Evolutionary conservation across 2,113 vertebrate species (phyloP).

Genomic region (Cottus gobio): DNA sequence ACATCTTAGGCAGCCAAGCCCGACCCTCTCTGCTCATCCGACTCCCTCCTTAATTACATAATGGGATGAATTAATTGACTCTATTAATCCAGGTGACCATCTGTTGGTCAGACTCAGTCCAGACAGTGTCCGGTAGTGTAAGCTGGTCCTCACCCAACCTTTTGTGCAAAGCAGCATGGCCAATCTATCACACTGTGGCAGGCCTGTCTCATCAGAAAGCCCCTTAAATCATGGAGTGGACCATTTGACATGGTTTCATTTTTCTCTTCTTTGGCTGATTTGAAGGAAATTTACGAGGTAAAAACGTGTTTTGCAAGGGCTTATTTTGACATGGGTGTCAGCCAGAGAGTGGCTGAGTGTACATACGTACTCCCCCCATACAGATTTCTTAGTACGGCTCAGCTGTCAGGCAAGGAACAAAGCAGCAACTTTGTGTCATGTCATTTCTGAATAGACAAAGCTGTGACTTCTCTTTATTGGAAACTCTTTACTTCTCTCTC

Average conservation of each 20-base stretch:
- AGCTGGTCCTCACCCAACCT: constrained; percentile 49
- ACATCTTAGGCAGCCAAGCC: constrained; percentile 56
- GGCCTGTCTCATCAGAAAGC: constrained; percentile 25
- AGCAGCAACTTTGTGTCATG: constrained; percentile 78
- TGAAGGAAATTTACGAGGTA: constrained; percentile 35
- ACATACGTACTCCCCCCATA: constrained; percentile 40
- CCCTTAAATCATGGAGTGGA: constrained; percentile 34
- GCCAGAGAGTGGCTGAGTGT: constrained; percentile 52
- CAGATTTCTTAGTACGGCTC: constrained; percentile 51
- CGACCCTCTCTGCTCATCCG: constrained; percentile 49
- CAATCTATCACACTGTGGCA: constrained; percentile 40
- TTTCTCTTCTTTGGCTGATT: constrained; percentile 32
- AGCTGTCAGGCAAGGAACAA: constrained; percentile 79
- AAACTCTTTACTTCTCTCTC: constrained; percentile 64
- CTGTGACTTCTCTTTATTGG: constrained; percentile 53
- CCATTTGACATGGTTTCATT: constrained; percentile 38
- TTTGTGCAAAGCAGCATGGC: constrained; percentile 42
- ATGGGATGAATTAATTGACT: constrained; percentile 79
- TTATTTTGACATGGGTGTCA: constrained; percentile 71
- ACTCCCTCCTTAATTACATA: constrained; percentile 77
- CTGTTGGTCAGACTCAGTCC: constrained; percentile 66
- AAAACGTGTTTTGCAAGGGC: constrained; percentile 43
- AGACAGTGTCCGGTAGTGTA: constrained; percentile 60
- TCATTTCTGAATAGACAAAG: constrained; percentile 79
- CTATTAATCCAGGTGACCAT: constrained; percentile 82